Conservation (phyloP, 2,888 invertebrate genomes). For the Miltochrista miniata region DNA sequence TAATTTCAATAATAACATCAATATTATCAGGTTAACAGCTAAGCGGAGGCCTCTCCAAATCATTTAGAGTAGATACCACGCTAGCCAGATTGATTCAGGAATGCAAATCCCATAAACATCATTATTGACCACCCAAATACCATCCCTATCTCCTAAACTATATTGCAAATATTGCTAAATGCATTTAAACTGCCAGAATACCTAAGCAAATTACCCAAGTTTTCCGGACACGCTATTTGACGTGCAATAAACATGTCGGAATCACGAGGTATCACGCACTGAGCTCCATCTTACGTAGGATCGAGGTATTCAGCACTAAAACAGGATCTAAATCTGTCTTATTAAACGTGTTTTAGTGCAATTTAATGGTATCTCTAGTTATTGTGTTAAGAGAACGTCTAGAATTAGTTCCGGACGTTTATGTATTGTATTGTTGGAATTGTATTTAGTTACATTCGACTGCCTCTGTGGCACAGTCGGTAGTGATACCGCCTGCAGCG, state of each 20-base stretch:
- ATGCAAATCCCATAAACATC: too few species aligned
- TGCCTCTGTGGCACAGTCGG: too few species aligned
- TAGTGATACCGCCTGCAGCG: too few species aligned
- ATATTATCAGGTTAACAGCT: too few species aligned
- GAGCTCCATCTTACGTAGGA: constrained; percentile 14
- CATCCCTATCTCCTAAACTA: not conserved
- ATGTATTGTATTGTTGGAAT: too few species aligned
- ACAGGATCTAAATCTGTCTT: constrained; percentile 1
- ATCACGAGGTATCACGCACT: constrained; percentile 10
- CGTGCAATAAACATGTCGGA: constrained; percentile 29
- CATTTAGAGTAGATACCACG: too few species aligned
- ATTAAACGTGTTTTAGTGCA: not conserved
- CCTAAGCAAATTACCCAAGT: constrained; percentile 27
- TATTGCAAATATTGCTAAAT: constrained; percentile 23
- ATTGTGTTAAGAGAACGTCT: not conserved
- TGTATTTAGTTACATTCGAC: too few species aligned
- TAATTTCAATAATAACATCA: too few species aligned
- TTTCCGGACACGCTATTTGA: constrained; percentile 26
- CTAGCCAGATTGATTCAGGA: too few species aligned
- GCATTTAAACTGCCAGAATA: constrained; percentile 28
- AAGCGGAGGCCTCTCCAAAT: too few species aligned
- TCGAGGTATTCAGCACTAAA: constrained; percentile 14
- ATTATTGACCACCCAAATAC: too few species aligned
- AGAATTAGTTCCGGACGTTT: too few species aligned
- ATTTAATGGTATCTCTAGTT: not conserved